phyloP scores from a whole-genome alignment of 2,113 vertebrate species.

The Aegotheles bennettii region DNA sequence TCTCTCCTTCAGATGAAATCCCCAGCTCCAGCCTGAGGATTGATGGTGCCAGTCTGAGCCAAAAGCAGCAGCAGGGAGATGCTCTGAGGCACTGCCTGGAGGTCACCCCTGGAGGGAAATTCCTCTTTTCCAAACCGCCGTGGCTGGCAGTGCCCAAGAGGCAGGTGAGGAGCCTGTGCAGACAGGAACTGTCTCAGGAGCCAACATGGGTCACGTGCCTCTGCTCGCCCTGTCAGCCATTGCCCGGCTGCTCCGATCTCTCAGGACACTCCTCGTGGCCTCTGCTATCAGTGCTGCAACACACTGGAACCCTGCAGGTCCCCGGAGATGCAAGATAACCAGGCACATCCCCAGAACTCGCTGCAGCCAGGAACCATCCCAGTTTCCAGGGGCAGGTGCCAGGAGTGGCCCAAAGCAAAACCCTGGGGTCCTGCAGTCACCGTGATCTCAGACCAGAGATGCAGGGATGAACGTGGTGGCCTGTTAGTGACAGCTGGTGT shows the following conservation, averaged over 20 bases:
- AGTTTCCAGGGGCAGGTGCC: background rate
- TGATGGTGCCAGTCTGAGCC: background rate
- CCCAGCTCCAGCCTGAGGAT: background rate
- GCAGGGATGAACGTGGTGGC: fast-evolving
- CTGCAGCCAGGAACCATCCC: background rate
- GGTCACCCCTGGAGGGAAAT: background rate
- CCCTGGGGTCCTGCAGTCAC: background rate
- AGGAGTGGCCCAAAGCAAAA: background rate
- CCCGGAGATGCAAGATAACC: background rate
- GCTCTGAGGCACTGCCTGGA: background rate
- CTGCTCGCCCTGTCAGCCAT: fast-evolving
- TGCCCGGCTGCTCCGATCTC: background rate
- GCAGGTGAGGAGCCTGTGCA: background rate
- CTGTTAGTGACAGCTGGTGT: background rate
- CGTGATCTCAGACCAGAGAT: background rate
- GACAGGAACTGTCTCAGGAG: fast-evolving
- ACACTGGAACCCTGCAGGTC: background rate
- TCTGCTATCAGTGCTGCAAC: background rate
- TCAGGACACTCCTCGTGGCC: background rate
- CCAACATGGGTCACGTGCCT: background rate
- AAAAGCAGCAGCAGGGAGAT: background rate
- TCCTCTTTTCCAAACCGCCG: background rate
- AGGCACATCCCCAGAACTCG: background rate
- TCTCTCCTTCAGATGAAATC: background rate
- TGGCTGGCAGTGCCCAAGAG: fast-evolving